Base-by-base conservation (phyloP, 2,888 invertebrate genomes). In the Drosophila merina region DNA sequence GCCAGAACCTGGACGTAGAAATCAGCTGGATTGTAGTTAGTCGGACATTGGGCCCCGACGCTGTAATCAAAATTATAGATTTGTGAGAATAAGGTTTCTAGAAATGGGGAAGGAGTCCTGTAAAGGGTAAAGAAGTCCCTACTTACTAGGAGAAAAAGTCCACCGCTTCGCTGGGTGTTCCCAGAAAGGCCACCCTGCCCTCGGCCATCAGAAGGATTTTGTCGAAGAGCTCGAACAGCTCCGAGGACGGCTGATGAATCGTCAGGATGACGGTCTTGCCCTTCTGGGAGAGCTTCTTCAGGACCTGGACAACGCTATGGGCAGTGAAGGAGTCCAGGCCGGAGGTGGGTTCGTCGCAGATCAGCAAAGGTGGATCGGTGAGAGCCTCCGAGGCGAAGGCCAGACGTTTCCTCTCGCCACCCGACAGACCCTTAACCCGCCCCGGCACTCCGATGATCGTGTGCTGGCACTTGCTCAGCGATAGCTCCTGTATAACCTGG, bases 241-340 rank as follows among this genome's bases (percentile, higher is more conserved):
- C 97, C 0, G 97, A 98, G 0, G 97, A 97, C 0, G 99, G 99
- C 91, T 99, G 99, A 92, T 99, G 99, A 74, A 99, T 97, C 0
- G 98, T 98, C 86, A 96, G 95, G 26, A 98, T 94, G 57, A 98
- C 95, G 0, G 98, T 98, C 92, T 97, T 97, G 26, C 98, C 97
- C 81, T 95, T 95, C 83, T 94, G 94, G 1, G 96, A 95, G 60
- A 96, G 91, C 40, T 94, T 93, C 91, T 96, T 96, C 44, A 96
- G 92, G 51, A 96, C 96, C 91, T 96, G 95, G 14, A 98, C 95
- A 2, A 99, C 97, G 91, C 96, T 98, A 89, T 97, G 95, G 0
- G 99, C 99, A 97, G 98, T 99, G 88, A 96, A 98, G 0, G 98
- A 98, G 91, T 99, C 99, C 62, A 99, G 93, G 1, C 99, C 98